Evolutionary conservation across 2,888 invertebrate species (phyloP).

Genomic region (Drosophila recens): DNA sequence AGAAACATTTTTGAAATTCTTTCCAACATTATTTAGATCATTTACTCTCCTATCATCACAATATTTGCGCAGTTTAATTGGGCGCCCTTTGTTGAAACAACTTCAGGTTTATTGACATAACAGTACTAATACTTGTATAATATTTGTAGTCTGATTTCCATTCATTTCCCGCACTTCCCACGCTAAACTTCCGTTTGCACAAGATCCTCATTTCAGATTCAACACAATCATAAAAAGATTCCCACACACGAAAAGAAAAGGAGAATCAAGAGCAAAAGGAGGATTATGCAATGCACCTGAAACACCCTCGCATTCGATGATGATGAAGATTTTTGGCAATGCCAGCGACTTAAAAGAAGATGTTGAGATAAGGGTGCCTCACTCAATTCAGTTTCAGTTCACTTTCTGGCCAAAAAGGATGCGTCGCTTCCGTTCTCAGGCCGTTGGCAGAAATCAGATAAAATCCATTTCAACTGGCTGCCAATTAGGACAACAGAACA

Average conservation of each 20-base stretch:
- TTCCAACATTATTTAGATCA: neutral
- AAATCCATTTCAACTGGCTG: conserved; percentile 38
- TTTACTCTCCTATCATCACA: neutral
- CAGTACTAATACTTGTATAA: neutral
- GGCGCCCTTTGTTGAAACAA: neutral
- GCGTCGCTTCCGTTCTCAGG: conserved; percentile 51
- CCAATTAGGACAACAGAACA: conserved; percentile 56
- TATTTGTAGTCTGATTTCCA: neutral
- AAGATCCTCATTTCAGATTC: conserved; percentile 6
- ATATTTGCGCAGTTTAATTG: neutral
- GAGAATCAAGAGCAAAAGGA: neutral
- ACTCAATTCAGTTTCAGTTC: neutral
- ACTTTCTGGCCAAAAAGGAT: conserved; percentile 27
- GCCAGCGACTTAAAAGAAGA: neutral
- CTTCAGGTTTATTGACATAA: conserved; percentile 9
- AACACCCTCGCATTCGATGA: conserved; percentile 49
- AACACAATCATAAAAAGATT: conserved; percentile 31
- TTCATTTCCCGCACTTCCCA: conserved; percentile 30
- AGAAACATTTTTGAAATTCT: neutral
- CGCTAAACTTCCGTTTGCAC: conserved; percentile 44
- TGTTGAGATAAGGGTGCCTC: conserved; percentile 36
- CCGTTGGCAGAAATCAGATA: conserved; percentile 32
- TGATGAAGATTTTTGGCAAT: conserved; percentile 25
- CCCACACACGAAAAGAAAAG: conserved; percentile 48
- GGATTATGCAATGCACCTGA: conserved; percentile 77